These are phyloP conservation scores for Brotogeris chrysoptera DNA, from an alignment of 2,797 vertebrate species.

Conservation along the genomic window DNA sequence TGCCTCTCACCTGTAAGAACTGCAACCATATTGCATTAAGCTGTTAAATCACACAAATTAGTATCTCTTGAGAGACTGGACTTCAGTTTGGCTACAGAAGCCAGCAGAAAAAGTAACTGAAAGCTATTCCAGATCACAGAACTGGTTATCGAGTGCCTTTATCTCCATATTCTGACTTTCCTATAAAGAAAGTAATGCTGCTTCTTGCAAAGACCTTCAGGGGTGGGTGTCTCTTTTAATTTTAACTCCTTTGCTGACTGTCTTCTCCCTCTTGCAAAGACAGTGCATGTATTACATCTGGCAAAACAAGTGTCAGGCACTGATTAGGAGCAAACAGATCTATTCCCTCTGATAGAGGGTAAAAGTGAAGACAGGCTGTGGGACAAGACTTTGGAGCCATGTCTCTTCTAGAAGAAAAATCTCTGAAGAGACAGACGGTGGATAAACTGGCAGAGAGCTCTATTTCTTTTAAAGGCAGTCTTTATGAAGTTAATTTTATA, in stretches of 20 bases:
- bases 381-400: background rate
- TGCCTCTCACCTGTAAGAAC: background rate
- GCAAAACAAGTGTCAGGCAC: slow-evolving; percentile 22
- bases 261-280: background rate
- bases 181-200: background rate
- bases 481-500: slow-evolving; percentile 71
- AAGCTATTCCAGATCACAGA: background rate
- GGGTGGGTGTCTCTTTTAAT: background rate
- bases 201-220: background rate
- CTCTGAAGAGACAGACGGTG: background rate
- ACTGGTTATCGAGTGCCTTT: background rate
- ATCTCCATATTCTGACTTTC: background rate
- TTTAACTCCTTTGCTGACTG: background rate
- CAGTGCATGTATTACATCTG: background rate
- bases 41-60: background rate
- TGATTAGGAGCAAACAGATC: slow-evolving; percentile 13
- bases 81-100: background rate
- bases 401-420: background rate
- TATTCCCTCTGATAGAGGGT: background rate
- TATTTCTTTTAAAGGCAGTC: slow-evolving; percentile 21
- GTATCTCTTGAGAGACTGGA: background rate
- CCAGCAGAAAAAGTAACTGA: background rate
- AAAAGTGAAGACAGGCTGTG: background rate
- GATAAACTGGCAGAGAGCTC: slow-evolving; percentile 13
- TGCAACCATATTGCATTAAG: background rate